Conservation (phyloP, 2,888 invertebrate genomes). For the Drosophila austrosaltans region DNA sequence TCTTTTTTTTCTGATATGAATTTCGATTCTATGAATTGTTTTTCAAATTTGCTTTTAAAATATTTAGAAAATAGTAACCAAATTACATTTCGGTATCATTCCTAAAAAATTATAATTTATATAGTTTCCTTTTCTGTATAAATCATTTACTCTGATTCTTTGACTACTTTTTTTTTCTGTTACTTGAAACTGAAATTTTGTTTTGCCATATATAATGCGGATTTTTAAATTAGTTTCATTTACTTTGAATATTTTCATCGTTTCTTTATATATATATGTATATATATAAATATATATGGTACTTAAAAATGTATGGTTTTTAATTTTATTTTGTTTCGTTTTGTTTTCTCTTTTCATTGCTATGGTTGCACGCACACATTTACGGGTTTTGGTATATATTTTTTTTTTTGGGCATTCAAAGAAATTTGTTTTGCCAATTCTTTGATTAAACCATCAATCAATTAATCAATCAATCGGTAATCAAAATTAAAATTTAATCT, state of each 20-base stretch:
- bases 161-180: conserved; percentile 44
- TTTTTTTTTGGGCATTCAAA: conserved; percentile 55
- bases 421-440: conserved; percentile 41
- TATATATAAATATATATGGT: conserved; percentile 57
- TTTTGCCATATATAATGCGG: conserved; percentile 48
- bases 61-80: not conserved
- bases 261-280: conserved; percentile 55
- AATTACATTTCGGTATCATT: not conserved
- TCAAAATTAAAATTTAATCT: not conserved
- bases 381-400: not conserved
- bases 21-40: not conserved
- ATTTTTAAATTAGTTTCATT: conserved; percentile 62
- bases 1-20: not conserved
- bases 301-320: conserved; percentile 64
- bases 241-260: conserved; percentile 61
- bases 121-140: conserved; percentile 27
- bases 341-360: conserved; percentile 41
- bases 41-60: not conserved
- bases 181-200: conserved; percentile 52
- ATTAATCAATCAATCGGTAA: conserved; percentile 14
- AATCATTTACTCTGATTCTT: conserved; percentile 23
- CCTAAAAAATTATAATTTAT: conserved; percentile 21
- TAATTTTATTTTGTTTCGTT: conserved; percentile 22
- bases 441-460: conserved; percentile 12
- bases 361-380: conserved; percentile 64